phyloP scores from a whole-genome alignment of 2,888 invertebrate species.

The Xanthia togata region DNA sequence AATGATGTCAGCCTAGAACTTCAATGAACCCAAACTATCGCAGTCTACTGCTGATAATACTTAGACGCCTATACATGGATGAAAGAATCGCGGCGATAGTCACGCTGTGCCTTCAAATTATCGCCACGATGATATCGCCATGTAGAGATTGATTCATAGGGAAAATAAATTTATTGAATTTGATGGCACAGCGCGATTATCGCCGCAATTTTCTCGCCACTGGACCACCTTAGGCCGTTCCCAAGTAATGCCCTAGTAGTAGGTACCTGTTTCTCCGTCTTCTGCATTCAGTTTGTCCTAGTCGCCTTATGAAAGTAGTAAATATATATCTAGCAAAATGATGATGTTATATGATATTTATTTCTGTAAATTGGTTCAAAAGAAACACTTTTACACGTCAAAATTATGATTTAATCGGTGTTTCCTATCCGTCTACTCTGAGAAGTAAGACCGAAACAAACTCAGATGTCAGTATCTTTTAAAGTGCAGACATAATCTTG shows the following conservation, averaged over 20 bases:
- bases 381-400: too few species aligned
- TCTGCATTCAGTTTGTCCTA: too few species aligned
- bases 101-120: too few species aligned
- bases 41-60: not conserved
- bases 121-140: too few species aligned
- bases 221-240: not conserved
- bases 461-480: not conserved
- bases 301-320: not conserved
- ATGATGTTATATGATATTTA: too few species aligned
- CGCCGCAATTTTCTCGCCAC: too few species aligned
- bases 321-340: not conserved
- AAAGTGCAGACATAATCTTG: not conserved
- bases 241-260: too few species aligned
- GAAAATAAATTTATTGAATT: too few species aligned
- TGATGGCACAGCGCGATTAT: too few species aligned
- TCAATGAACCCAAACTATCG: not conserved
- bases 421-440: not conserved
- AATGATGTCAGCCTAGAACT: not conserved
- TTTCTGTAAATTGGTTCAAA: too few species aligned
- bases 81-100: too few species aligned
- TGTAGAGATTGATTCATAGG: too few species aligned
- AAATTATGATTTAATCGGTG: not conserved
- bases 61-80: not conserved
- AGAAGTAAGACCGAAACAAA: not conserved
- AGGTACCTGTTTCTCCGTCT: not conserved